Evolutionary conservation across 2,888 invertebrate species (phyloP).

Genomic region (Diplolepis rosae): DNA sequence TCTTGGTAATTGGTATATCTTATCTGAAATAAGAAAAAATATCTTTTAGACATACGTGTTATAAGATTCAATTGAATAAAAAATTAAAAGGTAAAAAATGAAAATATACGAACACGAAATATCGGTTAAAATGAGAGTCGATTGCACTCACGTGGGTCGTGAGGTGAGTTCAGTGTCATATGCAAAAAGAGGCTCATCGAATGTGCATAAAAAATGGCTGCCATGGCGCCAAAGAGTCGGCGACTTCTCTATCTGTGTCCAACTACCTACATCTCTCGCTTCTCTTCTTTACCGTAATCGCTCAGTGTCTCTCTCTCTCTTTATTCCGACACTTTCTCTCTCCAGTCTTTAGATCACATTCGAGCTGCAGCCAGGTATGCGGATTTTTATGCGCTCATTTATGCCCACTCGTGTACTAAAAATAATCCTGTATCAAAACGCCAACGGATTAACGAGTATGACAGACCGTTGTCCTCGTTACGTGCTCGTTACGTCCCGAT

Average conservation of each 20-base stretch:
- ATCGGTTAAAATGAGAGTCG: conserved; percentile 10
- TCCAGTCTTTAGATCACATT: conserved; percentile 19
- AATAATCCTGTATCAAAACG: conserved; percentile 59
- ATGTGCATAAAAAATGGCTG: conserved; percentile 44
- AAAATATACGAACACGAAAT: neutral
- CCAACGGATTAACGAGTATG: conserved; percentile 16
- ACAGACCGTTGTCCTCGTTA: neutral
- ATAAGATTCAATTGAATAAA: neutral
- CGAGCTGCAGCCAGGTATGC: conserved; percentile 52
- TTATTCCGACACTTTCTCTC: conserved; percentile 42
- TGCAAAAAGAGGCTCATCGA: conserved; percentile 11
- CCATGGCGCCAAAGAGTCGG: conserved; percentile 49
- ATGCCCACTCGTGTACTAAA: conserved; percentile 63
- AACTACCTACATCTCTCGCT: neutral
- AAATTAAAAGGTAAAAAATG: conserved; percentile 8
- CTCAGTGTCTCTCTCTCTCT: conserved; percentile 21
- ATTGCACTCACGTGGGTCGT: conserved; percentile 28
- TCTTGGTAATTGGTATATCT: neutral
- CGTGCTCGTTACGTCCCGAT: no score
- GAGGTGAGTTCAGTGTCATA: conserved; percentile 29
- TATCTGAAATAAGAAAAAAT: neutral
- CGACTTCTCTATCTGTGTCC: conserved; percentile 1
- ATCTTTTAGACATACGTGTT: neutral
- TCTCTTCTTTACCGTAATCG: conserved; percentile 16
- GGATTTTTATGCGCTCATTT: conserved; percentile 65